Percentiles rank a stretch among this genome's conserved stretches.
Evolutionary conservation across 2,888 invertebrate genomes (phyloP).

Genomic region (Dryobotodes eremita): DNA sequence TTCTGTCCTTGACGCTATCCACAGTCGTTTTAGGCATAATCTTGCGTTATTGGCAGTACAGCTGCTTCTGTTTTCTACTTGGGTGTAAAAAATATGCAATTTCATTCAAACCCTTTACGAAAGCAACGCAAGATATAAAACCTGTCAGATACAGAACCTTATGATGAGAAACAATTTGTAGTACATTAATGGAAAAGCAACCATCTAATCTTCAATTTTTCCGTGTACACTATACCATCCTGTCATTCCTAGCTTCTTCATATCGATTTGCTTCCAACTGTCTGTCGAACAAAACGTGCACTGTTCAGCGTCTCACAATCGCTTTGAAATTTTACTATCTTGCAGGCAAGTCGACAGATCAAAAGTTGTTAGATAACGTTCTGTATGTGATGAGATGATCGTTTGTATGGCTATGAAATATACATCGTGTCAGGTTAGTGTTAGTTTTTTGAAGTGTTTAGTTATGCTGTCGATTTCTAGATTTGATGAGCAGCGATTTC

Average conservation of each 20-base stretch:
- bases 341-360: slow-evolving; percentile 39
- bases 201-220: neutral
- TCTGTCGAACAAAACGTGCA: slow-evolving; percentile 50
- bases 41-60: neutral
- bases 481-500: slow-evolving; percentile 11
- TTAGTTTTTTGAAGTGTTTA: slow-evolving; percentile 46
- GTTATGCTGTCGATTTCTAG: neutral
- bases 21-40: neutral
- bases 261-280: slow-evolving; percentile 39
- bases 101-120: neutral
- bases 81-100: neutral
- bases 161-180: neutral
- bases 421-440: slow-evolving; percentile 21
- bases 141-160: neutral
- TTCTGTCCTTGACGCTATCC: no score
- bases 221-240: neutral
- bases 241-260: slow-evolving; percentile 24
- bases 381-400: slow-evolving; percentile 33
- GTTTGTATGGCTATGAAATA: slow-evolving; percentile 30
- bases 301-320: slow-evolving; percentile 46
- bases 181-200: neutral
- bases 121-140: neutral
- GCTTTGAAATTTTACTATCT: slow-evolving; percentile 57
- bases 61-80: no score
- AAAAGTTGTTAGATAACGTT: slow-evolving; percentile 43